A percentile compares a stretch with the other conserved stretches of the same genome.
Evolutionary conservation across 1,140 invertebrate species (phyloP).

Genomic region (Venturia canescens): DNA sequence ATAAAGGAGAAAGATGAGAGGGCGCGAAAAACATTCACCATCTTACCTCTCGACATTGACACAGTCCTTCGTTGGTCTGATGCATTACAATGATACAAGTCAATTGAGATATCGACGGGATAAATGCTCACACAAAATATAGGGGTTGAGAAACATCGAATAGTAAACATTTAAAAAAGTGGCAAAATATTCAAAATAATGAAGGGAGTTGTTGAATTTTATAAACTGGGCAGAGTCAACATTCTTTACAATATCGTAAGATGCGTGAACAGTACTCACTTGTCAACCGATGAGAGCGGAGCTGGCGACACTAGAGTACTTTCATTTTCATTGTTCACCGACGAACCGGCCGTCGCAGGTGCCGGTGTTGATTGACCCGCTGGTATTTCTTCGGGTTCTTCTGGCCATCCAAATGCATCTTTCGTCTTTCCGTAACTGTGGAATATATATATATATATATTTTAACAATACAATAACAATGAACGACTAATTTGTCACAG

Average conservation of each 20-base stretch:
- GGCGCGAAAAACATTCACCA: constrained; percentile 39
- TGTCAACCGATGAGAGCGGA: constrained; percentile 78
- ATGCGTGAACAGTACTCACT: constrained; percentile 65
- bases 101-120: constrained; percentile 53
- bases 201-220: background rate
- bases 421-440: constrained; percentile 94
- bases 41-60: constrained; percentile 75
- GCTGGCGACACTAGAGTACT: constrained; percentile 68
- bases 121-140: constrained; percentile 6
- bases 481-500: constrained; percentile 5
- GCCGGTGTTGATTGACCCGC: constrained; percentile 78
- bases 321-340: constrained; percentile 73
- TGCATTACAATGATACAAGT: constrained; percentile 65
- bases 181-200: constrained; percentile 18
- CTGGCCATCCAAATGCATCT: constrained; percentile 97
- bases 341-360: constrained; percentile 63
- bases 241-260: background rate
- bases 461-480: constrained; percentile 33
- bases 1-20: constrained; percentile 36
- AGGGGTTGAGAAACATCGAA: constrained; percentile 44
- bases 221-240: background rate
- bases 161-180: constrained; percentile 17
- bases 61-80: constrained; percentile 72
- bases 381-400: constrained; percentile 92
- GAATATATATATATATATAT: constrained; percentile 39